These are phyloP conservation scores for Aphelenchoides avenae DNA, from an alignment of 1,140 invertebrate species.

Conservation along the genomic window DNA sequence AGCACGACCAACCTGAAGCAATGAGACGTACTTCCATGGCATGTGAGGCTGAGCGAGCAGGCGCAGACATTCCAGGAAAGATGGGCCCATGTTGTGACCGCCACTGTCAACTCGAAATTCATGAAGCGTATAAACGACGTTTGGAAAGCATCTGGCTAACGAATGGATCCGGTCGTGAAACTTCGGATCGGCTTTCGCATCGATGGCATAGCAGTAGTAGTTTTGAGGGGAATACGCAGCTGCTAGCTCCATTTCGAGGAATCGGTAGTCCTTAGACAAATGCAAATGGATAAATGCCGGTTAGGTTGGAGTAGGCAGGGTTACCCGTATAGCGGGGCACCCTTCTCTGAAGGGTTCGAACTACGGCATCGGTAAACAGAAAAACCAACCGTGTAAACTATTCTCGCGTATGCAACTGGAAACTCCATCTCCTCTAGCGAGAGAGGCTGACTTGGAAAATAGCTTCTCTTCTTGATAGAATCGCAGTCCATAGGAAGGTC, in stretches of 20 bases:
- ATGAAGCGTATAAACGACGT: constrained; percentile 4
- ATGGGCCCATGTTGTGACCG: constrained; percentile 11
- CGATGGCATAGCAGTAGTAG: constrained; percentile 23
- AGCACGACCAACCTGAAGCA: constrained; percentile 2
- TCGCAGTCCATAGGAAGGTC: constrained; percentile 24
- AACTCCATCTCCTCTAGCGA: constrained; percentile 1
- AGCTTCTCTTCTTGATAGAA: constrained; percentile 1
- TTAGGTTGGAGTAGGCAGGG: background rate
- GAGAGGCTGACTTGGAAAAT: background rate
- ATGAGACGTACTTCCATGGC: constrained; percentile 11
- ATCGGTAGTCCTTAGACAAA: constrained; percentile 14
- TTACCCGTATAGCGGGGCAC: background rate
- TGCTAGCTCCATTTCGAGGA: constrained; percentile 21
- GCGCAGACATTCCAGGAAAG: constrained; percentile 12
- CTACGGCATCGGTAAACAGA: too few relatives aligned
- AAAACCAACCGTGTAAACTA: too few relatives aligned
- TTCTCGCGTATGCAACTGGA: constrained; percentile 10
- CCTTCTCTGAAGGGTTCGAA: too few relatives aligned
- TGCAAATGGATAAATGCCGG: too few relatives aligned
- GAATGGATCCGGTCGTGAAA: constrained; percentile 1
- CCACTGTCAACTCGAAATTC: constrained; percentile 14
- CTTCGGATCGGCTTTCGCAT: constrained; percentile 7
- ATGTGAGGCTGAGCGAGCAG: constrained; percentile 2
- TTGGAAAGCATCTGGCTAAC: constrained; percentile 13
- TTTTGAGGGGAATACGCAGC: constrained; percentile 18